These are phyloP conservation scores for Ciconia maguari DNA, from an alignment of 2,113 vertebrate species.

Conservation along the genomic window DNA sequence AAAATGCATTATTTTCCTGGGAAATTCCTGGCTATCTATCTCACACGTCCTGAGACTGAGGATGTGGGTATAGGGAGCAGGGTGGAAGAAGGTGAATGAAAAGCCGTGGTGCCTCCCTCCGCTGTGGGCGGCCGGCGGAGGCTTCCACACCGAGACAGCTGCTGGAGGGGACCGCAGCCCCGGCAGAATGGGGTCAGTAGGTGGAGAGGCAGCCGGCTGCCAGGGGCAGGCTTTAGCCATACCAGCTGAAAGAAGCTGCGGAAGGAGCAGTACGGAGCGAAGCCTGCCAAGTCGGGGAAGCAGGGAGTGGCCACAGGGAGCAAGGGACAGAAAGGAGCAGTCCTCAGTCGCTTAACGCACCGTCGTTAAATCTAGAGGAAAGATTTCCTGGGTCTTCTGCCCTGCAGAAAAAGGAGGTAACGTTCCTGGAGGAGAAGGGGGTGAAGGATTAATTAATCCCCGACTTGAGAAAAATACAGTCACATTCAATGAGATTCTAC, in stretches of 20 bases:
- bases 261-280: neutral
- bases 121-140: neutral
- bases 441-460: neutral
- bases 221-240: neutral
- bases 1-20: neutral
- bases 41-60: neutral
- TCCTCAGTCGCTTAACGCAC: neutral
- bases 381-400: neutral
- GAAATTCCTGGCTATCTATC: neutral
- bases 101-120: neutral
- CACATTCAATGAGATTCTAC: neutral
- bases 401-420: neutral
- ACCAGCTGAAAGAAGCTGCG: neutral
- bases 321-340: neutral
- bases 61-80: neutral
- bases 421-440: neutral
- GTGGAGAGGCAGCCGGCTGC: neutral
- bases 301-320: neutral
- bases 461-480: neutral
- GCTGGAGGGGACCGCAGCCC: neutral
- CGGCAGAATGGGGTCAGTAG: neutral
- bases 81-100: neutral
- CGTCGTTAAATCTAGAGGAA: neutral
- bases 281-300: neutral
- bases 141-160: accelerated